phyloP scores from a whole-genome alignment of 2,888 invertebrate species.

The Nebria salina region DNA sequence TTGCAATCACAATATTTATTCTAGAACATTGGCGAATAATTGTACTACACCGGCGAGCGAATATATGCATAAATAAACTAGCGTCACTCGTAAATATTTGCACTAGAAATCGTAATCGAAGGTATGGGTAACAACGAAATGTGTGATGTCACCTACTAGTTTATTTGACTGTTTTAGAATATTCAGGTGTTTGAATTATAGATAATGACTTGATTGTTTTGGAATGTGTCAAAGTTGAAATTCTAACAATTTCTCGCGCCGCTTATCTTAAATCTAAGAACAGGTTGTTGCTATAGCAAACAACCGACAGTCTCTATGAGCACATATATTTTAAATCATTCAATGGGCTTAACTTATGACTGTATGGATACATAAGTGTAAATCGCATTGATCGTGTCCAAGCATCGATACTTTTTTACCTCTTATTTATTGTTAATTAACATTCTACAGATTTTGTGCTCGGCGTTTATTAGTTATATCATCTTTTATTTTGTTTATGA shows the following conservation, averaged over 20 bases:
- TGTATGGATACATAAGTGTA: conserved; percentile 8
- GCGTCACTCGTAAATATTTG: background rate
- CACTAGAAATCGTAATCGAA: background rate
- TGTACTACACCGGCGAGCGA: background rate
- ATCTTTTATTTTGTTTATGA: conserved; percentile 4
- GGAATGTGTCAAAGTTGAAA: conserved; percentile 33
- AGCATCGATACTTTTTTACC: background rate
- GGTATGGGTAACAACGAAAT: background rate
- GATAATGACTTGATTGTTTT: conserved; percentile 25
- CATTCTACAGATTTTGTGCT: conserved; percentile 10
- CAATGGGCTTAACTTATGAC: conserved; percentile 2
- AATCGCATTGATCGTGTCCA: conserved; percentile 4
- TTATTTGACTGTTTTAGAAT: no score
- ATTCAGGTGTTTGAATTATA: conserved; percentile 11
- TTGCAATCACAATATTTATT: background rate
- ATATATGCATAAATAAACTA: background rate
- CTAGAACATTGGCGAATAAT: background rate
- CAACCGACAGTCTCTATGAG: conserved; percentile 8
- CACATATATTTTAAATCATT: conserved; percentile 36
- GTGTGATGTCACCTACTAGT: no score
- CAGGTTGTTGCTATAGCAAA: conserved; percentile 24
- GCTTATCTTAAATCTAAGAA: conserved; percentile 36
- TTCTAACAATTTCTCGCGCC: conserved; percentile 29
- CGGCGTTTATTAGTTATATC: background rate
- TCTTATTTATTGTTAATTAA: conserved; percentile 20